Conservation (phyloP, 1,140 invertebrate genomes). For the Drosophila tani region DNA sequence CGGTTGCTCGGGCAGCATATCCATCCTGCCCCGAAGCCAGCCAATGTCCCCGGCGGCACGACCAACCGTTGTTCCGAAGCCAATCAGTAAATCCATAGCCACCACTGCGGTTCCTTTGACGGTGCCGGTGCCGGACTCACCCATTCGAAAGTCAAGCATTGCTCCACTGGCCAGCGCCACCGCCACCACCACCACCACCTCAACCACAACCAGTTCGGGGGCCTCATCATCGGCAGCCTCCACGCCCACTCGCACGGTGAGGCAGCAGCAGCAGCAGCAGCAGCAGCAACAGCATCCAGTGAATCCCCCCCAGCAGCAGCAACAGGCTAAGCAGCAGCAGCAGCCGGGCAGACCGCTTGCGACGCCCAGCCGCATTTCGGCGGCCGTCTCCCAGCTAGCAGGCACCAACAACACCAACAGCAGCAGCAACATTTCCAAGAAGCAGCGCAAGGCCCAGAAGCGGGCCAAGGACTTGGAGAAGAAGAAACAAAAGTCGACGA, state of each 20-base stretch:
- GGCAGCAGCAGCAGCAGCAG: constrained; percentile 18
- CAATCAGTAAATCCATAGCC: constrained; percentile 39
- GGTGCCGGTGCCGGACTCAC: constrained; percentile 17
- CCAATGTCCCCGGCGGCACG: constrained; percentile 24
- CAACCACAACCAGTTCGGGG: constrained; percentile 46
- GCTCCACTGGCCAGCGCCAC: constrained; percentile 6
- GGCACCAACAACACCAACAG: constrained; percentile 22
- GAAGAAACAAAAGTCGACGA: constrained; percentile 59
- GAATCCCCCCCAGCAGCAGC: constrained; percentile 17
- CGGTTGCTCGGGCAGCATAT: constrained; percentile 26
- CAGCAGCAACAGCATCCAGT: constrained; percentile 20
- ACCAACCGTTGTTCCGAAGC: constrained; percentile 20
- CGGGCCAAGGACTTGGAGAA: constrained; percentile 68
- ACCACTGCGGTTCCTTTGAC: constrained; percentile 24
- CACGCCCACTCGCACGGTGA: constrained; percentile 61
- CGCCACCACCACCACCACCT: not conserved
- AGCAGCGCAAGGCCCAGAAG: constrained; percentile 54
- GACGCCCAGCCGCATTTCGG: constrained; percentile 10
- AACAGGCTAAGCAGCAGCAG: constrained; percentile 21
- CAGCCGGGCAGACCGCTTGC: not conserved
- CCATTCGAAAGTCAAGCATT: constrained; percentile 7
- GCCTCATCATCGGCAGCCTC: constrained; percentile 69
- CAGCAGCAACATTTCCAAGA: constrained; percentile 45
- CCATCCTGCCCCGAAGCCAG: constrained; percentile 52
- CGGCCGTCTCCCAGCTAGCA: constrained; percentile 36